Base-by-base conservation (phyloP, 2,888 invertebrate species). In the Vannuccia rotundouncinata region DNA sequence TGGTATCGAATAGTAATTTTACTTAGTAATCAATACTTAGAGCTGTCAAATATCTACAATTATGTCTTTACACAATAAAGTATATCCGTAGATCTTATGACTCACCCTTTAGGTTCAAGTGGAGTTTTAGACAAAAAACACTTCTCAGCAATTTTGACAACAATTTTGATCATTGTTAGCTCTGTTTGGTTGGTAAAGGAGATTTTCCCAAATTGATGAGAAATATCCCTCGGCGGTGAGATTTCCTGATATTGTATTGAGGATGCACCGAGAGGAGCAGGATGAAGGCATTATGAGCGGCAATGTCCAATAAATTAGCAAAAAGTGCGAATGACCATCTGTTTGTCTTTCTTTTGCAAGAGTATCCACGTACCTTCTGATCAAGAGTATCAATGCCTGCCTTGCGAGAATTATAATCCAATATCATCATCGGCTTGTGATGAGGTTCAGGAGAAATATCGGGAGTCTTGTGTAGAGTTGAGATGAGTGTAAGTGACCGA, bases 301-400 rank as follows among this genome's bases (percentile, higher is more conserved):
- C 17, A 31, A 75, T 27, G 5, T 75, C 30, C 30, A 75, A 31
- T 29, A 75, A 31, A 31, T 75, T 75, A 75, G 75, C 29, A 75
- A 75, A 75, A 31, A 29, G 29, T 29, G 75, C 75, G 27, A 75
- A 75, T n/a, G 29, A 29, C 30, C 75, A 75, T 22, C 75, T 29
- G 75, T 75, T 75, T 31, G 75, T 75, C 75, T 75, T 75, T 31
- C 75, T 29, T 75, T 75, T 75, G 75, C 75, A 75, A 75, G 30
- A 31, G 75, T 29, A 75, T 29, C 27, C 17, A 29, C 75, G 27
- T 31, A 75, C 75, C 22, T 29, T 31, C 25, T 75, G 75, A 75
- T 75, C 75, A 29, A 75, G 31, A n/a, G 30, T 75, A 31, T 75
- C 75, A 1, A 75, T 22, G 75, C 75, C 75, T 29, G 30, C 75